phyloP scores from a whole-genome alignment of 2,113 vertebrate species.

The Vireo altiloquus region DNA sequence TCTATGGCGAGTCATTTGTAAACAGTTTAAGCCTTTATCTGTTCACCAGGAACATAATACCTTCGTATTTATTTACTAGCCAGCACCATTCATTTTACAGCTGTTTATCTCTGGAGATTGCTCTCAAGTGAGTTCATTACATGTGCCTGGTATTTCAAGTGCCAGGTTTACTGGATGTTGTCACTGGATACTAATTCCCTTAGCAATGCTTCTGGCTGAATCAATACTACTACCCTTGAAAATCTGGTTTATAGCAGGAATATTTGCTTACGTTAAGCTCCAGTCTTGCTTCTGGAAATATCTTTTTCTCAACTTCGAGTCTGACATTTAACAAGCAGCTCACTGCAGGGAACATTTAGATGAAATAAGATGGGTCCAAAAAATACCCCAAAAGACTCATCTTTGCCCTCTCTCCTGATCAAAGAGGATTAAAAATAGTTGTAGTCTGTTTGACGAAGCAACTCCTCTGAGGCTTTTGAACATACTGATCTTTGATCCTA shows the following conservation, averaged over 20 bases:
- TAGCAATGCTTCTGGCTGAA: not conserved
- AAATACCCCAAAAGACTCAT: not conserved
- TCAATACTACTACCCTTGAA: not conserved
- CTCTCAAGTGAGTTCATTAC: not conserved
- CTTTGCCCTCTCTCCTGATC: not conserved
- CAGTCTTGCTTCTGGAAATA: not conserved
- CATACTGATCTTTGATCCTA: not conserved
- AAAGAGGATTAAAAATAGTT: not conserved
- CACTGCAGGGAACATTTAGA: not conserved
- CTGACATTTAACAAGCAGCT: not conserved
- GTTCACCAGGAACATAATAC: not conserved
- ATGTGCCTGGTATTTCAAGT: not conserved
- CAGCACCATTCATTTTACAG: not conserved
- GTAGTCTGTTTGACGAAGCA: not conserved
- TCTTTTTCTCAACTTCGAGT: not conserved
- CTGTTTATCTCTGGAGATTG: not conserved
- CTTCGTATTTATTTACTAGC: not conserved
- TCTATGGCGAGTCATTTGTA: not conserved
- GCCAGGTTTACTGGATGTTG: not conserved
- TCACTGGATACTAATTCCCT: not conserved
- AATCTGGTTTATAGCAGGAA: not conserved
- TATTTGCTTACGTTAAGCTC: not conserved
- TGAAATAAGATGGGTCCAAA: not conserved
- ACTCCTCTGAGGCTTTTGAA: not conserved
- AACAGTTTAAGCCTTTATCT: not conserved